These are phyloP conservation scores for Scalopus aquaticus DNA, from an alignment of 2,113 vertebrate species.

Conservation along the genomic window DNA sequence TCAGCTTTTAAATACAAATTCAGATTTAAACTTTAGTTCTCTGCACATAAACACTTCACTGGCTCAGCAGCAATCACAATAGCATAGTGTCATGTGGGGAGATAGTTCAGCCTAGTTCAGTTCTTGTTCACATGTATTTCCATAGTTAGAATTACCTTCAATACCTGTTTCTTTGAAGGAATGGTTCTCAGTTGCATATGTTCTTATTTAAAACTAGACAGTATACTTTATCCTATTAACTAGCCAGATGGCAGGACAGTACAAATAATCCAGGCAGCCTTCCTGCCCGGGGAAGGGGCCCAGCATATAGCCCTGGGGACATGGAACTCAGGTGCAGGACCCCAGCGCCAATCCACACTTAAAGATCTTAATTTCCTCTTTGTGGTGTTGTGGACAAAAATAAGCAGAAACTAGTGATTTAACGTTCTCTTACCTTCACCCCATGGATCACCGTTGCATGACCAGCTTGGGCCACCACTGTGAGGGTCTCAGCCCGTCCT, in stretches of 20 bases:
- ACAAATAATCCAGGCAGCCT: neutral
- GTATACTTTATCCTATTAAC: neutral
- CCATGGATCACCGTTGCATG: neutral
- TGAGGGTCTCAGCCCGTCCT: neutral
- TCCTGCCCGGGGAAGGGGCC: neutral
- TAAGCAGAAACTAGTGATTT: neutral
- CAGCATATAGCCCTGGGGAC: accelerated
- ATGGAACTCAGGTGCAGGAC: neutral
- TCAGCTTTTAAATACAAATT: neutral
- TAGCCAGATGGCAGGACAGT: no score
- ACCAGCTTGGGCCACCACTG: accelerated
- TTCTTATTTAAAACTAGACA: neutral
- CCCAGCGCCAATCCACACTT: no score
- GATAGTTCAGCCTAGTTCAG: accelerated
- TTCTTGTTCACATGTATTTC: neutral
- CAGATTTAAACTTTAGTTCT: neutral
- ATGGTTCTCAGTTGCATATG: neutral
- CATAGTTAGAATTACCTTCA: neutral
- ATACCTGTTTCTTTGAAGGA: neutral
- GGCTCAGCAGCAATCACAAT: neutral
- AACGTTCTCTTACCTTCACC: neutral
- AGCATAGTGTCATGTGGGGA: accelerated
- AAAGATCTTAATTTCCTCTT: neutral
- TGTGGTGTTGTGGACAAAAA: neutral
- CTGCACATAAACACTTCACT: neutral